phyloP scores from a whole-genome alignment of 2,888 invertebrate species.

The Drymonia ruficornis region DNA sequence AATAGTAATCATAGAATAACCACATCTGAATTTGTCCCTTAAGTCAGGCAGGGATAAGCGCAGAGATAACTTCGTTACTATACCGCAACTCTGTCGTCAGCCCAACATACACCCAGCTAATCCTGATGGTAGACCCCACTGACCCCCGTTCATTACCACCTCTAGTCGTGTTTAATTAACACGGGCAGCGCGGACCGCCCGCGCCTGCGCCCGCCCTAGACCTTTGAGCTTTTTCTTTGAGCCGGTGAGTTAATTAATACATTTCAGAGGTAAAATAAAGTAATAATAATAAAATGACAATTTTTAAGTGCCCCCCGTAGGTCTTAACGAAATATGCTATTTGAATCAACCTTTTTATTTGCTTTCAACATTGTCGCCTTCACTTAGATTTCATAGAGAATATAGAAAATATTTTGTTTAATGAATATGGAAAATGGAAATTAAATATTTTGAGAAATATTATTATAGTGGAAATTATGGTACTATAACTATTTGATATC shows the following conservation, averaged over 20 bases:
- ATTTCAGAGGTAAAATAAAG: too few species aligned
- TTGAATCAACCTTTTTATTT: conserved; percentile 17
- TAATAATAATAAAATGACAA: too few species aligned
- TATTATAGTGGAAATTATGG: too few species aligned
- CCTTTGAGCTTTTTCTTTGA: conserved; percentile 23
- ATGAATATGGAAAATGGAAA: too few species aligned
- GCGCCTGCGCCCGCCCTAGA: too few species aligned
- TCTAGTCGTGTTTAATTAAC: conserved; percentile 36
- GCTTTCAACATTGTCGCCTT: not conserved
- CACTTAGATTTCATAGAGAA: not conserved
- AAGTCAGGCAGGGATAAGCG: not conserved
- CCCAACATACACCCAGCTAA: not conserved
- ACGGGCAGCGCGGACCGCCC: conserved; percentile 19
- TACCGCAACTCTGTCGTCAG: not conserved
- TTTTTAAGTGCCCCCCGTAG: too few species aligned
- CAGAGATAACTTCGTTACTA: not conserved
- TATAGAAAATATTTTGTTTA: not conserved
- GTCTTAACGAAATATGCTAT: too few species aligned
- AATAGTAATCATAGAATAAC: too few species aligned
- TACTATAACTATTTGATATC: too few species aligned
- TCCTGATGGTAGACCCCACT: not conserved
- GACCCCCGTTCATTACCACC: conserved; percentile 15
- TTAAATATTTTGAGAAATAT: too few species aligned
- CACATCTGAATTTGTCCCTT: too few species aligned
- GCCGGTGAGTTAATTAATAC: conserved; percentile 32